phyloP scores from a whole-genome alignment of 2,797 vertebrate genomes.

The Harpagifer antarcticus region DNA sequence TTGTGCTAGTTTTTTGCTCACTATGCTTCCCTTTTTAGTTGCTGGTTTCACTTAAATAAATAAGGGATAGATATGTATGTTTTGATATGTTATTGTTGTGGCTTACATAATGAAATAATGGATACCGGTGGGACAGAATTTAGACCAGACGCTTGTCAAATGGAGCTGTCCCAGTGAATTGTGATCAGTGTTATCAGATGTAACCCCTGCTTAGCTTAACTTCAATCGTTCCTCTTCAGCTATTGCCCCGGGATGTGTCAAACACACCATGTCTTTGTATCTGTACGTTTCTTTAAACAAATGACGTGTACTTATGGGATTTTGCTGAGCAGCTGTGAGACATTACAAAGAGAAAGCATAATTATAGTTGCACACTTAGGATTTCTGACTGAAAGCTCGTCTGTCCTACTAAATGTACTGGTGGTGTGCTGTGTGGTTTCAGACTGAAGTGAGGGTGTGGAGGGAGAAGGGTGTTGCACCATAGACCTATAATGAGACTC shows the following conservation, averaged over 20 bases:
- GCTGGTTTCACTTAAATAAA: background rate
- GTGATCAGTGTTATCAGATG: constrained; percentile 9
- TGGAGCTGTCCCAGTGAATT: background rate
- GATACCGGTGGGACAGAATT: background rate
- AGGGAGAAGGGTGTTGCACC: constrained; percentile 54
- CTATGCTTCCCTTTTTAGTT: background rate
- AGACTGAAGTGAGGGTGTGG: constrained; percentile 59
- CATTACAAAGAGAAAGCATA: constrained; percentile 40
- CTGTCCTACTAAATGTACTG: constrained; percentile 2
- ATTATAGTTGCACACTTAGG: constrained; percentile 38
- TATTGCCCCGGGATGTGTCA: constrained; percentile 19
- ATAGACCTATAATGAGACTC: constrained; percentile 68
- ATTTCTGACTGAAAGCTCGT: constrained; percentile 40
- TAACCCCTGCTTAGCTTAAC: constrained; percentile 24
- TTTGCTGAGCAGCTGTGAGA: constrained; percentile 57
- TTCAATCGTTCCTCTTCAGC: constrained; percentile 20
- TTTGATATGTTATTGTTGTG: background rate
- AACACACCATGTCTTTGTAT: constrained; percentile 26
- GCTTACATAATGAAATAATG: background rate
- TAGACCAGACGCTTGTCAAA: background rate
- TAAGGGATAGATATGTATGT: background rate
- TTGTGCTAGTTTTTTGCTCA: constrained; percentile 1
- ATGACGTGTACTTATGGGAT: constrained; percentile 46
- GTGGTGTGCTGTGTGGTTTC: constrained; percentile 30
- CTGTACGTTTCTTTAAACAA: constrained; percentile 46